These are phyloP conservation scores for Eugnorisma glareosa DNA, from an alignment of 2,888 invertebrate genomes.

Conservation along the genomic window DNA sequence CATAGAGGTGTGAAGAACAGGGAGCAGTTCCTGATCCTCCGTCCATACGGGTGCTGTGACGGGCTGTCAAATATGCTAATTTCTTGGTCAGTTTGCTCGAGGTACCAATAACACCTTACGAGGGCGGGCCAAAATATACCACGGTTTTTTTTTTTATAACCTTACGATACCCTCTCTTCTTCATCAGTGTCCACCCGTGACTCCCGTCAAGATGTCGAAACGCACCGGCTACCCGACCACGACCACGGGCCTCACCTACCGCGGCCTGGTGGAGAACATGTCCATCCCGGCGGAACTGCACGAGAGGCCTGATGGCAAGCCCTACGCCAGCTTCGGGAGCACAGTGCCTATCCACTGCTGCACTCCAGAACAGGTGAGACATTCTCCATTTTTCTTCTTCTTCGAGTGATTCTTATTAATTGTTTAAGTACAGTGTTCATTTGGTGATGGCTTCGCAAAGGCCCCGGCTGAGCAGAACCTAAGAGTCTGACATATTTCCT, in stretches of 20 bases:
- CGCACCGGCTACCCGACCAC: conserved; percentile 72
- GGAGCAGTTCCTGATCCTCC: not conserved
- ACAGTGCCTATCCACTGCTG: conserved; percentile 85
- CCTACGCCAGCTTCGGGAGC: conserved; percentile 79
- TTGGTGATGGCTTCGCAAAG: not conserved
- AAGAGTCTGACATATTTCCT: not conserved
- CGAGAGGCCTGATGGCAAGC: conserved; percentile 74
- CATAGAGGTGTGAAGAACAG: not conserved
- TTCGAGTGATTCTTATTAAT: not conserved
- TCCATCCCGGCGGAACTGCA: conserved; percentile 83
- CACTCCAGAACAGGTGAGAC: conserved; percentile 77
- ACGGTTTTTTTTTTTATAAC: not conserved
- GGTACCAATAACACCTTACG: not conserved
- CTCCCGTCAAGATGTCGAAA: conserved; percentile 73
- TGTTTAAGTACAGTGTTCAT: not conserved
- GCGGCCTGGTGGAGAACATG: conserved; percentile 83
- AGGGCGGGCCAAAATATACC: not conserved
- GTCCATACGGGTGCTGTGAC: not conserved
- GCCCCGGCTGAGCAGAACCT: not conserved
- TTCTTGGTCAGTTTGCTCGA: not conserved
- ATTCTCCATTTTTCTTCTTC: not conserved
- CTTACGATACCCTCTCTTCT: not conserved
- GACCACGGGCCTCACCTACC: conserved; percentile 69
- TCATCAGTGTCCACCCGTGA: conserved; percentile 13
- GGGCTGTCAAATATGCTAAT: not conserved